Percentiles rank a stretch among this genome's conserved stretches.
phyloP scores from a whole-genome alignment of 2,888 invertebrate genomes.

The Syrphus vitripennis region DNA sequence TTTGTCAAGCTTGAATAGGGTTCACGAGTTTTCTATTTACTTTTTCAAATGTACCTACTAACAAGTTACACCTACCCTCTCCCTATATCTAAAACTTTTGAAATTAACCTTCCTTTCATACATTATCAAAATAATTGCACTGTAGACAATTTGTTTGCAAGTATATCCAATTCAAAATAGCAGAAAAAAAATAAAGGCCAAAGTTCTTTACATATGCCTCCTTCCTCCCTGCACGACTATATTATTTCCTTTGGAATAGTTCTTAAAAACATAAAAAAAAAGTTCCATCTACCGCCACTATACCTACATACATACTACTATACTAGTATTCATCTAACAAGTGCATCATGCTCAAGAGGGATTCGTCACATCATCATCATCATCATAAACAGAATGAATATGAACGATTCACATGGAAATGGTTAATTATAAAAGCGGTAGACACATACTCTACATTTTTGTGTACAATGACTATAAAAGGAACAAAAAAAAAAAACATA shows the following conservation, averaged over 20 bases:
- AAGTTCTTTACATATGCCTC: conserved; percentile 34
- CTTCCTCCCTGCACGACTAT: not conserved
- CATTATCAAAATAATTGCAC: conserved; percentile 15
- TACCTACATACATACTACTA: not conserved
- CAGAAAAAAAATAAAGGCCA: conserved; percentile 3
- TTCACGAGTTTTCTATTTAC: not conserved
- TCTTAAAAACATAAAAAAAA: conserved; percentile 31
- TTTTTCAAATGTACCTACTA: not conserved
- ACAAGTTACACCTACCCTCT: not conserved
- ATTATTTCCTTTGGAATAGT: conserved; percentile 21
- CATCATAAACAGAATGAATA: conserved; percentile 24
- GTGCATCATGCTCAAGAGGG: conserved; percentile 55
- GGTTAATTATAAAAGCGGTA: conserved; percentile 54
- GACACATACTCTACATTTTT: conserved; percentile 31
- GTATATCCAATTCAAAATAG: conserved; percentile 4
- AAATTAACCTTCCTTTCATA: conserved; percentile 11
- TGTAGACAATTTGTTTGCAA: conserved; percentile 16
- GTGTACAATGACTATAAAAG: conserved; percentile 23
- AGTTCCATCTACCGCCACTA: not conserved
- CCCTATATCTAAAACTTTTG: not conserved
- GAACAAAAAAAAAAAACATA: conserved; percentile 8
- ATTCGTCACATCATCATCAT: conserved; percentile 42
- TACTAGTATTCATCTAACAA: conserved; percentile 4
- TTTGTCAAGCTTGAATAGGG: not conserved
- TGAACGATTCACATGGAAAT: conserved; percentile 53